Conservation (phyloP, 2,888 invertebrate species). For the Mellilla xanthometata region DNA sequence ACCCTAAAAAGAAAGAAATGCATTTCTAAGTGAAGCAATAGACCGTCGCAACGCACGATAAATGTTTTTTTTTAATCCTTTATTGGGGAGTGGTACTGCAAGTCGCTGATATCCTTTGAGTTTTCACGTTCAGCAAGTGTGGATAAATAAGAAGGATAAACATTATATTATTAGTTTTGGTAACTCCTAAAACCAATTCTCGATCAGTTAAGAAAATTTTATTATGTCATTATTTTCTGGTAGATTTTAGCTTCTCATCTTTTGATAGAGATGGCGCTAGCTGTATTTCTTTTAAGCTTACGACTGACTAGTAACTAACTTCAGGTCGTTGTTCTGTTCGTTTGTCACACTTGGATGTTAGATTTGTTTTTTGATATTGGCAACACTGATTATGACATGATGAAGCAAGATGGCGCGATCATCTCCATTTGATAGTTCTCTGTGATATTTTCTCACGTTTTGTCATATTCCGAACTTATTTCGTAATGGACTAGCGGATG, state of each 20-base stretch:
- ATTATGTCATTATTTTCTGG: too few relatives aligned
- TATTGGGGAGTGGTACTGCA: too few relatives aligned
- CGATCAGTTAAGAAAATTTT: too few relatives aligned
- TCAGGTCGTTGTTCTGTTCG: constrained; percentile 41
- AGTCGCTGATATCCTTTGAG: too few relatives aligned
- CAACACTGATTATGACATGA: constrained; percentile 67
- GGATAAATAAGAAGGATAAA: too few relatives aligned
- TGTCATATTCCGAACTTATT: constrained; percentile 68
- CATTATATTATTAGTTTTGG: too few relatives aligned
- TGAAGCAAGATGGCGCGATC: constrained; percentile 82
- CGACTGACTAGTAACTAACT: constrained; percentile 33
- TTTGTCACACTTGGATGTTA: constrained; percentile 49
- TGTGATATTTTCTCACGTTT: constrained; percentile 67
- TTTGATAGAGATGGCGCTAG: constrained; percentile 6
- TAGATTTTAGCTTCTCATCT: not conserved
- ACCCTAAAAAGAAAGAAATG: too few relatives aligned
- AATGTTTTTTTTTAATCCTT: too few relatives aligned
- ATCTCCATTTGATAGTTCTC: constrained; percentile 77
- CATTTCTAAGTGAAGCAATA: too few relatives aligned
- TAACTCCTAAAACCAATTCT: too few relatives aligned
- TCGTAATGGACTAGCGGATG: constrained; percentile 55
- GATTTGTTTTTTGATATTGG: constrained; percentile 39
- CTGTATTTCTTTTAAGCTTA: constrained; percentile 2
- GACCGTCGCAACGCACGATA: too few relatives aligned
- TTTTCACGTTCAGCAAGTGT: too few relatives aligned